Evolutionary conservation across 2,888 invertebrate genomes (phyloP).

Genomic region (Thelaira solivaga): DNA sequence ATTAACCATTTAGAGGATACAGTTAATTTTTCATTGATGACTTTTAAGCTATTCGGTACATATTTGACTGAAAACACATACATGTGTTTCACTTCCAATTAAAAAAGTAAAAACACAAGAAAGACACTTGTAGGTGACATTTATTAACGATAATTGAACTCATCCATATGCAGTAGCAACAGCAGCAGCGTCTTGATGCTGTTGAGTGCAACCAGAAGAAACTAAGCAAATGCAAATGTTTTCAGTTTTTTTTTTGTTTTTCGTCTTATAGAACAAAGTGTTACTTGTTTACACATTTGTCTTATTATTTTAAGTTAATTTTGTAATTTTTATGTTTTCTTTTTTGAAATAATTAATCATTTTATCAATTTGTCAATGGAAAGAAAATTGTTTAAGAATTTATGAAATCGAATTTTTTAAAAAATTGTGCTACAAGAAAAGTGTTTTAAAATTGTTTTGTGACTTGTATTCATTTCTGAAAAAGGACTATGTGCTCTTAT

Average conservation of each 20-base stretch:
- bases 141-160: constrained; percentile 61
- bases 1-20: constrained; percentile 58
- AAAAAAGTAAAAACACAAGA: background rate
- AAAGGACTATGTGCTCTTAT: too few species aligned
- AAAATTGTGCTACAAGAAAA: background rate
- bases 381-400: background rate
- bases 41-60: constrained; percentile 28
- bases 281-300: constrained; percentile 59
- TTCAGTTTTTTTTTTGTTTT: background rate
- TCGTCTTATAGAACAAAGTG: constrained; percentile 41
- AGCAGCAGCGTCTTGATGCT: constrained; percentile 5
- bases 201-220: constrained; percentile 6
- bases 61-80: constrained; percentile 48
- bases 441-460: background rate
- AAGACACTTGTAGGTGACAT: constrained; percentile 55
- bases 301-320: constrained; percentile 31
- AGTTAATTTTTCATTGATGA: constrained; percentile 60
- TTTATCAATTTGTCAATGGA: constrained; percentile 48
- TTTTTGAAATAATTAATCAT: constrained; percentile 37
- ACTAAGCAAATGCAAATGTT: background rate
- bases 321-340: constrained; percentile 11
- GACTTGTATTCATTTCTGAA: background rate
- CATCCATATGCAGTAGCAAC: constrained; percentile 31
- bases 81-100: constrained; percentile 23
- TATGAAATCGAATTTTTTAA: background rate